Conservation (phyloP, 2,113 vertebrate genomes). For the Lathamus discolor region DNA sequence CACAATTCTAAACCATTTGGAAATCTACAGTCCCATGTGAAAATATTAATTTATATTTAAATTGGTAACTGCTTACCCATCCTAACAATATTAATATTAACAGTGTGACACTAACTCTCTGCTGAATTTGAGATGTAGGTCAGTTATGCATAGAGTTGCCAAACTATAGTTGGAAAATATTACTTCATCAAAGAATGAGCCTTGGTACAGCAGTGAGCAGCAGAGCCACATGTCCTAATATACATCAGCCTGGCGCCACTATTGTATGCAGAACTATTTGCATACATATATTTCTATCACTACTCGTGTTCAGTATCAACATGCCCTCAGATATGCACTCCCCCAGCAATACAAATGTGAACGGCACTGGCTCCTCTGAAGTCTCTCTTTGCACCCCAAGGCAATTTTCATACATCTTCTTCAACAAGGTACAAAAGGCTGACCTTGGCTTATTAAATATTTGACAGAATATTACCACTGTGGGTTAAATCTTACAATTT, state of each 20-base stretch:
- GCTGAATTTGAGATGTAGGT: conserved; percentile 53
- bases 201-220: conserved; percentile 39
- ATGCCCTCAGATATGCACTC: neutral
- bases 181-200: conserved; percentile 66
- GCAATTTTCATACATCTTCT: neutral
- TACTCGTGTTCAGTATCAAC: conserved; percentile 28
- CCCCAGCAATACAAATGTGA: neutral
- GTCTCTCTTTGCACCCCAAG: neutral
- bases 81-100: conserved; percentile 59
- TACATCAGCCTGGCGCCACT: conserved; percentile 58
- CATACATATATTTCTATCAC: conserved; percentile 22
- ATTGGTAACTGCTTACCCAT: conserved; percentile 58
- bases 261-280: conserved; percentile 44
- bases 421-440: neutral
- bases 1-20: conserved; percentile 38
- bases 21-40: conserved; percentile 50
- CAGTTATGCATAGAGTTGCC: conserved; percentile 33
- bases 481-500: neutral
- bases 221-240: conserved; percentile 42
- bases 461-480: neutral
- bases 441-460: neutral
- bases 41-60: conserved; percentile 61
- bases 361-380: conserved; percentile 14
- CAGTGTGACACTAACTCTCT: conserved; percentile 58
- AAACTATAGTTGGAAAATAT: conserved; percentile 61